These are phyloP conservation scores for Hemicrepidius hirtus DNA, from an alignment of 2,888 invertebrate genomes.

Conservation along the genomic window DNA sequence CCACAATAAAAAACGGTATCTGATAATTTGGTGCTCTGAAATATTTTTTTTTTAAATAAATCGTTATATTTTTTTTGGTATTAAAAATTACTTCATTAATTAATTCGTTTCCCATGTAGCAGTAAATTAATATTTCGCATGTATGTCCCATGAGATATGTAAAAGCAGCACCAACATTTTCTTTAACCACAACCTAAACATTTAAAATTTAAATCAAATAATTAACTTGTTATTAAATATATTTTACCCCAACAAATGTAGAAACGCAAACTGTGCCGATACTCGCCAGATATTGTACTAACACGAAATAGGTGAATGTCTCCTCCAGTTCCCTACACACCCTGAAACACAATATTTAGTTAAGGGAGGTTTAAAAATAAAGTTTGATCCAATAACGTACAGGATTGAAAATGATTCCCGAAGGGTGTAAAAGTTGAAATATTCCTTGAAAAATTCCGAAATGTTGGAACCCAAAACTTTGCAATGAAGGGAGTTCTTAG, in stretches of 20 bases:
- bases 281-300: not conserved
- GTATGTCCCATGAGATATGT: constrained; percentile 6
- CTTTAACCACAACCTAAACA: not conserved
- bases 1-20: constrained; percentile 2
- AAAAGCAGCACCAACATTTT: not conserved
- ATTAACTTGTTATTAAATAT: not conserved
- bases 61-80: not conserved
- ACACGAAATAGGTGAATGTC: not conserved
- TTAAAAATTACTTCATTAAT: constrained; percentile 1
- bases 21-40: not conserved
- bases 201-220: not conserved
- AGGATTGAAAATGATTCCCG: too few species aligned
- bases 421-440: too few species aligned
- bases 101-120: constrained; percentile 19
- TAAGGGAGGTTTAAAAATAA: too few species aligned
- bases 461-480: too few species aligned
- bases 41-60: not conserved
- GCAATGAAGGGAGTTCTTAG: too few species aligned
- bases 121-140: constrained; percentile 12
- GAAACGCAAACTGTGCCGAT: constrained; percentile 5
- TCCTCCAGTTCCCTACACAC: constrained; percentile 9
- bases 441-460: too few species aligned
- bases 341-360: not conserved
- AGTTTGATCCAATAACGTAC: too few species aligned
- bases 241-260: constrained; percentile 2